Percentiles rank a stretch among this genome's conserved stretches.
These are phyloP conservation scores for Scytalopus superciliaris DNA, from an alignment of 2,113 vertebrate species.

Conservation along the genomic window DNA sequence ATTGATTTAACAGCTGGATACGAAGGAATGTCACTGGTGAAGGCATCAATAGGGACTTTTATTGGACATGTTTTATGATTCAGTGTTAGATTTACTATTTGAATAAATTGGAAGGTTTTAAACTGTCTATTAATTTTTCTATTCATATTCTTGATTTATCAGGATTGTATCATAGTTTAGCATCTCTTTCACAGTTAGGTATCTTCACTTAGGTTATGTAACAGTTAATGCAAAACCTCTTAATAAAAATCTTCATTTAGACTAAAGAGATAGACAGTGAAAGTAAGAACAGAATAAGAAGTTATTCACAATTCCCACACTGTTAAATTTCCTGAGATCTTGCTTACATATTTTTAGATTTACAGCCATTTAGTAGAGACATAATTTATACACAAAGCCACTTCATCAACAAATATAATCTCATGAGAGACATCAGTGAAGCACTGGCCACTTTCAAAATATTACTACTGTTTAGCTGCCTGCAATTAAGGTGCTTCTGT, in stretches of 20 bases:
- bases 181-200: neutral
- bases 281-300: neutral
- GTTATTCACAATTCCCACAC: neutral
- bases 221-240: neutral
- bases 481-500: neutral
- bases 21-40: neutral
- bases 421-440: neutral
- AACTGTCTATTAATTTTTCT: neutral
- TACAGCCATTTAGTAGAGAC: neutral
- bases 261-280: neutral
- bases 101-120: neutral
- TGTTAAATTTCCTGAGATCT: neutral
- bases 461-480: neutral
- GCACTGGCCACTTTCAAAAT: neutral
- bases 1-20: neutral
- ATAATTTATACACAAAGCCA: neutral
- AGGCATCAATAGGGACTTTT: neutral
- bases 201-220: accelerated
- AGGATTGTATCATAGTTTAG: neutral
- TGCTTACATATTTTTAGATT: neutral
- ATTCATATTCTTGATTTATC: neutral
- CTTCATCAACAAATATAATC: neutral
- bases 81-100: neutral
- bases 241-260: neutral
- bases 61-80: neutral